Base-by-base conservation (phyloP, 1,140 invertebrate species). In the Drosophila funebris region DNA sequence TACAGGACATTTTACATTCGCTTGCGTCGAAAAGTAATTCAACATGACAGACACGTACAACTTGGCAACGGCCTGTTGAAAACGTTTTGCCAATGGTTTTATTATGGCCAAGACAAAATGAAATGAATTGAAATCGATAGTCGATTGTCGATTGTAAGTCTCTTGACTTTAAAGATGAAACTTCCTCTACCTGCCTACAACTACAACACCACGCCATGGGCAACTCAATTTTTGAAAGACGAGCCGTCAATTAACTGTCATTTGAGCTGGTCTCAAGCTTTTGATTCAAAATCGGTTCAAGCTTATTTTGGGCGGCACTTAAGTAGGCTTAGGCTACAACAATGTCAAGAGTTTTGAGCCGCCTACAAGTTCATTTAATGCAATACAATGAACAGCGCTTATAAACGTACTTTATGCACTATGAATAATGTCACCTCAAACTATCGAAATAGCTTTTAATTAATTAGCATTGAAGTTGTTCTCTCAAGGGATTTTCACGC, bases 21-120 rank as follows among this genome's bases (percentile, higher is more conserved):
- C 48, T 33, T 31, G 39, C 57, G 37, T 70, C 56, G 62, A 14
- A 16, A 29, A 58, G 81, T 67, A 78, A 88, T 83, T 87, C 75
- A 70, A 69, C 82, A 88, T 78, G 78, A 83, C 78, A 88, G 78
- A 83, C 82, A 87, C 82, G 82, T 87, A 88, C 63, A 27, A 41
- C 13, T 54, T 27, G 29, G 29, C 43, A 68, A 75, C 82, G 71
- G 82, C 83, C 82, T 82, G 70, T 70, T 82, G 75, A 69, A 70
- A 87, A 68, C 63, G 70, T 74, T 61, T 24, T 67, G 60, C 57
- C 60, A 80, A 84, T 85, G 69, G 56, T 84, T 85, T 84, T 85
- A 85, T 84, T 77, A 80, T 71, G 44, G 52, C 71, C 62, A 58
- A 60, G 36, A 58, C 61, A 44, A 46, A 43, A 50, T 33, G 33